These are phyloP conservation scores for Cyanistes caeruleus DNA, from an alignment of 2,113 vertebrate genomes.

Conservation along the genomic window DNA sequence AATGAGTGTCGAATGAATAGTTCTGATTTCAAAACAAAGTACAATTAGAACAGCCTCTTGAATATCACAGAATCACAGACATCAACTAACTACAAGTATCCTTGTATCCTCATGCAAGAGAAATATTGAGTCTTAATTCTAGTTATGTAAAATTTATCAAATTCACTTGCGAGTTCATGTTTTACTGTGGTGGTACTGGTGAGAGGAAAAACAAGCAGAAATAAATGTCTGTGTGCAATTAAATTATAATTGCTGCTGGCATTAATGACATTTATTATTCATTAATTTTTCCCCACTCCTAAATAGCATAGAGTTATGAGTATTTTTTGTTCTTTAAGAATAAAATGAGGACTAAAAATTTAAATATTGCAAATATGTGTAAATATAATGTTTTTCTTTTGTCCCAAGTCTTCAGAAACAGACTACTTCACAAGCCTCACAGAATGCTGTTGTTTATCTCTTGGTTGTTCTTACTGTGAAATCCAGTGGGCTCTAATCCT, in stretches of 20 bases:
- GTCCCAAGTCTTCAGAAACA: neutral
- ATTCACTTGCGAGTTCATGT: neutral
- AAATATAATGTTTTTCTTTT: neutral
- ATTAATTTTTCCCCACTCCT: neutral
- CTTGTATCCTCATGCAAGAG: neutral
- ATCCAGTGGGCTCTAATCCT: neutral
- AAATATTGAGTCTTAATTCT: neutral
- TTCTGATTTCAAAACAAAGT: neutral
- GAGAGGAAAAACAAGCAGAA: neutral
- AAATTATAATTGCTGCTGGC: neutral
- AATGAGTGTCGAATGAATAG: neutral
- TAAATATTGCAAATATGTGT: neutral
- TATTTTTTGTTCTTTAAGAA: neutral
- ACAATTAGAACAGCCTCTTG: neutral
- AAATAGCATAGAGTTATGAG: neutral
- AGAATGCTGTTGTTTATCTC: neutral
- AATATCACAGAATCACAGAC: neutral
- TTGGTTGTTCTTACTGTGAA: neutral
- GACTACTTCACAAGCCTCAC: neutral
- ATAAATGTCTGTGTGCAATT: neutral
- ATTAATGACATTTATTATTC: constrained; percentile 24
- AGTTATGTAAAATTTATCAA: neutral
- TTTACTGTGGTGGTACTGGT: neutral
- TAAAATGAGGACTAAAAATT: neutral
- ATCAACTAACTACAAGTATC: neutral